Evolutionary conservation across 2,797 vertebrate species (phyloP).

Genomic region (Xenopus petersii): DNA sequence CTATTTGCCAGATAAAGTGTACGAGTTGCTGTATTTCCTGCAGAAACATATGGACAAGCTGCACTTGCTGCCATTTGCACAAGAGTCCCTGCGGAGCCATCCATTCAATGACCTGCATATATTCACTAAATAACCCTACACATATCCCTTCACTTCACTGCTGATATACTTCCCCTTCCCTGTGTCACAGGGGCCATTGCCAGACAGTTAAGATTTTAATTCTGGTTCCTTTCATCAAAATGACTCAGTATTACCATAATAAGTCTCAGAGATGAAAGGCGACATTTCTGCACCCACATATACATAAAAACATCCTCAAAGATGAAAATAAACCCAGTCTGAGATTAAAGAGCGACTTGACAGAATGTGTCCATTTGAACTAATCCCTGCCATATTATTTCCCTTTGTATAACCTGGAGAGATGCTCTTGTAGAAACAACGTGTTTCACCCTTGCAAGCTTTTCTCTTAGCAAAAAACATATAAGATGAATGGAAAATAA

Average conservation of each 20-base stretch:
- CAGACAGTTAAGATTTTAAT: not conserved
- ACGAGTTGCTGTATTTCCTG: too few relatives aligned
- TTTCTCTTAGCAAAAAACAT: too few relatives aligned
- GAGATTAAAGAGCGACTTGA: conserved; percentile 15
- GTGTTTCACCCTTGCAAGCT: too few relatives aligned
- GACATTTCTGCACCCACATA: conserved; percentile 14
- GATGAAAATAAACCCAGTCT: not conserved
- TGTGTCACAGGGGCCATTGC: not conserved
- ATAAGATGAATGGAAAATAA: too few relatives aligned
- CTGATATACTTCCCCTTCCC: not conserved
- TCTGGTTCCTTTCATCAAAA: not conserved
- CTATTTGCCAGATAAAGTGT: too few relatives aligned
- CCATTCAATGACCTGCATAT: too few relatives aligned
- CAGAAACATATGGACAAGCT: too few relatives aligned
- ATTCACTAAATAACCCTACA: too few relatives aligned
- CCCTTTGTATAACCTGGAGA: not conserved
- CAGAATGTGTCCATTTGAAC: conserved; percentile 13
- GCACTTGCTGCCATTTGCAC: too few relatives aligned
- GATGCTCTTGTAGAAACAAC: not conserved
- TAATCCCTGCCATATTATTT: not conserved
- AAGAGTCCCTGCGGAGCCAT: too few relatives aligned
- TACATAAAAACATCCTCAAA: conserved; percentile 24
- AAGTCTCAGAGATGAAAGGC: conserved; percentile 32
- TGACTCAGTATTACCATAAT: conserved; percentile 11
- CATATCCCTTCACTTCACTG: too few relatives aligned